Evolutionary conservation across 2,797 vertebrate species (phyloP), one percentile per base, ranked within the genome.

Genomic region (Trachurus trachurus): DNA sequence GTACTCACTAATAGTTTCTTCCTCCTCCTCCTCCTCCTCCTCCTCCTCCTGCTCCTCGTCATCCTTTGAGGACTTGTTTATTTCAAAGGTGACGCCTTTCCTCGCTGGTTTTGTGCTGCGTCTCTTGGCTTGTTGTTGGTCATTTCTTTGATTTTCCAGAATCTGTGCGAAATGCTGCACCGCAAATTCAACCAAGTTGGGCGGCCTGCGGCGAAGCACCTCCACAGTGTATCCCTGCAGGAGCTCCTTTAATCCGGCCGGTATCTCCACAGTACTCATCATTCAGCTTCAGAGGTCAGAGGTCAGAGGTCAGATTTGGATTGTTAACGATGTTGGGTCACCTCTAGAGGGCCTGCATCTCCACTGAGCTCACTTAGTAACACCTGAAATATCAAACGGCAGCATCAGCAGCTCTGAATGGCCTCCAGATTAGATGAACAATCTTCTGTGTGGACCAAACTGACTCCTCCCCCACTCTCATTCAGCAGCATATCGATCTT

Each of bases 141-240:
- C 89, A 15, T 91, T 92, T 65, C 86, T 90, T 45, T 94, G 93
- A 74, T 67, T 70, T 87, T 97, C 95, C 76, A 93, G 92, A 83
- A 97, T 81, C 39, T 87, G 91, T 26, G 93, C 94, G 85, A 99
- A 99, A 86, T 98, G 96, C n/a, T 96, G 95, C 45, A 97, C 95
- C 0, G 97, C 97, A 86, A 98, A 98, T 71, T 96, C 95, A 22
- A 96, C 93, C 60, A 98, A 86, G 87, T 98, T 94, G 1, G 94
- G 66, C 6, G 97, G 97, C 86, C 93, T 93, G 85, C 86, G 93
- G 81, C 96, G 96, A 71, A 98, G 93, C 60, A 99, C 98, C 93
- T 97, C 97, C 92, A 97, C 96, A 0, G 97, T 96, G 91, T 96
- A 98, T 19, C 95, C 96, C 93, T 96, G 97, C 89, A 98, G 93